Percentiles rank a stretch among this genome's conserved stretches.
These are phyloP conservation scores for Rhinolophus sinicus DNA, from an alignment of 2,113 vertebrate species.

Conservation along the genomic window DNA sequence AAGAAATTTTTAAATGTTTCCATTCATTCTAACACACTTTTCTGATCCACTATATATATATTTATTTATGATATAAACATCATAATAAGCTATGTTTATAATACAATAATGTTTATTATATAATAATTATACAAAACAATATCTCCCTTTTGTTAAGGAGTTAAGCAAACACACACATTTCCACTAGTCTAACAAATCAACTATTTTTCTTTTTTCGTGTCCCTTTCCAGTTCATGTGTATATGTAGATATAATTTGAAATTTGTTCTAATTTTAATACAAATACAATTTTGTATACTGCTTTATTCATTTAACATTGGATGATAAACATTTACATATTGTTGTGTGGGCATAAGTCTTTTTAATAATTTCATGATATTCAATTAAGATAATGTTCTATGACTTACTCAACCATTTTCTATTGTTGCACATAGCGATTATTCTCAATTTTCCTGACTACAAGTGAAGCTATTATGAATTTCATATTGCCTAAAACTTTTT, in stretches of 20 bases:
- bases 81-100: not conserved
- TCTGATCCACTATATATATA: not conserved
- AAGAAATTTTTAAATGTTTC: not conserved
- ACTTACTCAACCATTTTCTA: not conserved
- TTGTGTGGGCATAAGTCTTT: not conserved
- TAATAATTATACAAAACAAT: not conserved
- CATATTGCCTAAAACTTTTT: conserved; percentile 8
- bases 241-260: not conserved
- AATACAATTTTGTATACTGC: not conserved
- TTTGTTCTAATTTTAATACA: conserved; percentile 16
- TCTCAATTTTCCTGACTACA: conserved; percentile 27
- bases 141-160: not conserved
- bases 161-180: not conserved
- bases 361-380: not conserved
- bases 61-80: not conserved
- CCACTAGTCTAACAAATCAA: not conserved
- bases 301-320: not conserved
- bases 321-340: not conserved
- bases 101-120: not conserved
- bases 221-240: not conserved
- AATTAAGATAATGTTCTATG: not conserved
- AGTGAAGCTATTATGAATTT: not conserved
- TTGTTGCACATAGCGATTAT: not conserved
- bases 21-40: not conserved
- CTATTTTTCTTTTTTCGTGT: not conserved